Evolutionary conservation across 2,797 vertebrate genomes (phyloP).

Genomic region (Melanotaenia trifasciata): DNA sequence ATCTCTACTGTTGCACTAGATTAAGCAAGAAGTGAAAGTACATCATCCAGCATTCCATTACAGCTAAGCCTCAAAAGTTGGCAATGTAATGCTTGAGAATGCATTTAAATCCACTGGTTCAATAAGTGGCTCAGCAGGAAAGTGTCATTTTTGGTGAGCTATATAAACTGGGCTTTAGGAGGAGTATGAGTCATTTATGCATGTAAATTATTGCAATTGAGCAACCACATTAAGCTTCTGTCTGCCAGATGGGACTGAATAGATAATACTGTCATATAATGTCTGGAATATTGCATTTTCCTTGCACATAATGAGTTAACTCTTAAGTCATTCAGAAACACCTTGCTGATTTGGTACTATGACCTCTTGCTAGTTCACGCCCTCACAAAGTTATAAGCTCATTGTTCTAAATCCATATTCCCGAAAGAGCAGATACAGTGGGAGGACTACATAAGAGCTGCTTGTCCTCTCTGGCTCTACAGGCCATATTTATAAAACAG

Average conservation of each 20-base stretch:
- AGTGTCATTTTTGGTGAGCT: conserved; percentile 14
- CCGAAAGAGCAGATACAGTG: conserved; percentile 65
- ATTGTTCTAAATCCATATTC: conserved; percentile 73
- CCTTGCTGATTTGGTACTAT: conserved; percentile 54
- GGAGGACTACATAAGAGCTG: conserved; percentile 66
- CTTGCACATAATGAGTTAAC: conserved; percentile 1
- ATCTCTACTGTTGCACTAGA: conserved; percentile 38
- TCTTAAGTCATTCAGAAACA: conserved; percentile 60
- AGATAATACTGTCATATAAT: conserved; percentile 5
- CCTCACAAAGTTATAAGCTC: conserved; percentile 43
- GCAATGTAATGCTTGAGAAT: conserved; percentile 12
- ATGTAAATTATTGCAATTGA: conserved; percentile 55
- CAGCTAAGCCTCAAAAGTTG: conserved; percentile 24
- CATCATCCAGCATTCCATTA: not conserved
- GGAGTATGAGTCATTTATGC: conserved; percentile 39
- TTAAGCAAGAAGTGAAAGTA: conserved; percentile 41
- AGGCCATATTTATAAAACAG: conserved; percentile 37
- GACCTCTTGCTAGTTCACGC: conserved; percentile 58
- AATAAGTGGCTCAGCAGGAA: conserved; percentile 13
- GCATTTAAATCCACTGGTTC: conserved; percentile 17
- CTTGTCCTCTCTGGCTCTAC: conserved; percentile 44
- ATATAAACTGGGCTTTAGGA: conserved; percentile 18
- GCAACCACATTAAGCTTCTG: conserved; percentile 33
- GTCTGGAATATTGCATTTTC: conserved; percentile 2
- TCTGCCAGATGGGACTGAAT: conserved; percentile 45